Conservation (phyloP, 2,113 vertebrate genomes). For the Ondatra zibethicus region DNA sequence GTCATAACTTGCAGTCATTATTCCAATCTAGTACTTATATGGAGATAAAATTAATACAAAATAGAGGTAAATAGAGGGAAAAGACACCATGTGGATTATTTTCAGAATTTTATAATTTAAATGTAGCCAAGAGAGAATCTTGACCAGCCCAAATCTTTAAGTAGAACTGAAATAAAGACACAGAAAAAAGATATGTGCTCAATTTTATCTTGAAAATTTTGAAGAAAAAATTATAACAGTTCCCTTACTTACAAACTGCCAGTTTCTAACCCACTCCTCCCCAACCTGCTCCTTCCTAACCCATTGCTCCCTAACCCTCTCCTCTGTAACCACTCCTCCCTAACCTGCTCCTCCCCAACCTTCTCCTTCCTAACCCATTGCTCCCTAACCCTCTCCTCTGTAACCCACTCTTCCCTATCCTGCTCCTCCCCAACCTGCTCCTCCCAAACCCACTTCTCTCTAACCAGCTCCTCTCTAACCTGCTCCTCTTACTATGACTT, state of each 20-base stretch:
- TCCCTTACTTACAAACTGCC: not conserved
- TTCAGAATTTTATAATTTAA: conserved; percentile 45
- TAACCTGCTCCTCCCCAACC: not conserved
- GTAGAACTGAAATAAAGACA: conserved; percentile 47
- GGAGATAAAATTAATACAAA: conserved; percentile 3
- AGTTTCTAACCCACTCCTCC: not conserved
- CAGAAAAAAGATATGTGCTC: not conserved
- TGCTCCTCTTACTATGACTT: not conserved
- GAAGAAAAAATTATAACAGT: conserved; percentile 3
- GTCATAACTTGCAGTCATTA: not conserved
- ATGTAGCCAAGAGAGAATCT: not conserved
- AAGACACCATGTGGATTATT: not conserved
- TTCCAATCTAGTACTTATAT: not conserved
- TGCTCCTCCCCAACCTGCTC: not conserved
- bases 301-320: not conserved
- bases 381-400: not conserved
- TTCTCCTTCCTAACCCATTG: not conserved
- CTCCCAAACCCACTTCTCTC: not conserved
- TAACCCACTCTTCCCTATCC: not conserved
- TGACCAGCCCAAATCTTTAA: not conserved
- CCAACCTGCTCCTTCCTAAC: not conserved
- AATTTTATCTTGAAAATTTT: not conserved
- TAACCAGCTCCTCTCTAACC: not conserved
- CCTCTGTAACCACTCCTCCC: not conserved
- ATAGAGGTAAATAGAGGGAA: not conserved